phyloP scores from a whole-genome alignment of 2,888 invertebrate genomes.

The Tetranychus truncatus region DNA sequence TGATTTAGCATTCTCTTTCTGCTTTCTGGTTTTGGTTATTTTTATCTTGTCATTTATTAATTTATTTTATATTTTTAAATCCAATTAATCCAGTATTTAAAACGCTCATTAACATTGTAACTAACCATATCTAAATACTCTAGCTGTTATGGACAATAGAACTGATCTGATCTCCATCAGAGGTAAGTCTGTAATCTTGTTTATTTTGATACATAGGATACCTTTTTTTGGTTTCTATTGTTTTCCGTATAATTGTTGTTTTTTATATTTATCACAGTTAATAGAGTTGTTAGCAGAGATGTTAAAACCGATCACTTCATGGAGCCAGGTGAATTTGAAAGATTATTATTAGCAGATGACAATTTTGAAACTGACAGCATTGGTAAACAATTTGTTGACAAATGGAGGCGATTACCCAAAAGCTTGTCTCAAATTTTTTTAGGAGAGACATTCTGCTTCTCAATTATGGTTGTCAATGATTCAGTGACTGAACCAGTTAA shows the following conservation, averaged over 20 bases:
- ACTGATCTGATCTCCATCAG: background rate
- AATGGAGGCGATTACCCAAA: constrained; percentile 20
- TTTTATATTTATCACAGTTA: constrained; percentile 10
- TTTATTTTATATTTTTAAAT: background rate
- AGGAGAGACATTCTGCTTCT: constrained; percentile 94
- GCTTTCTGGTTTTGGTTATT: background rate
- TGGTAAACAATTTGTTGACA: constrained; percentile 12
- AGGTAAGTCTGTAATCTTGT: background rate
- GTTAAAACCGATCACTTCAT: constrained; percentile 15
- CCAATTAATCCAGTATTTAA: background rate
- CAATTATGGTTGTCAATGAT: constrained; percentile 90
- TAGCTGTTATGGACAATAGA: background rate
- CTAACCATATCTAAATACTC: background rate
- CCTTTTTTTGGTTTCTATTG: background rate
- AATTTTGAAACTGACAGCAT: constrained; percentile 11
- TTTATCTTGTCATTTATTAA: background rate
- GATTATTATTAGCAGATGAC: constrained; percentile 8
- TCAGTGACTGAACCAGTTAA: constrained; percentile 43
- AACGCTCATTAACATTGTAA: too few species aligned
- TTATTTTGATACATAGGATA: background rate
- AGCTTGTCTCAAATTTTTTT: constrained; percentile 71
- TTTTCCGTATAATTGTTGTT: background rate
- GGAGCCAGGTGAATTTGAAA: constrained; percentile 20
- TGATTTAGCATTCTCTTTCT: background rate
- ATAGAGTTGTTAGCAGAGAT: constrained; percentile 16